phyloP scores from a whole-genome alignment of 2,888 invertebrate genomes.

The Ophion obscuratus region DNA sequence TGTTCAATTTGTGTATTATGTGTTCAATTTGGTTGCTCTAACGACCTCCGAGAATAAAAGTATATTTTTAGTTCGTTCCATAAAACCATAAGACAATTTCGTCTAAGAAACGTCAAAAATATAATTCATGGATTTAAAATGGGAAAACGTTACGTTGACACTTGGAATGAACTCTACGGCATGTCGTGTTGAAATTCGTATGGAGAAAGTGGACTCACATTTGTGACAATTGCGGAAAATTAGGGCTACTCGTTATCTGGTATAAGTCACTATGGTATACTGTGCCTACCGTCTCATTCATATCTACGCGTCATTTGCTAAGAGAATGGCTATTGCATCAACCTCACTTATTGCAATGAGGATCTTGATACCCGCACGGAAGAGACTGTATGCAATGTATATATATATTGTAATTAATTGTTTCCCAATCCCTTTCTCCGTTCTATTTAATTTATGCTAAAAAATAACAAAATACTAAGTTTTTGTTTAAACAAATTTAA shows the following conservation, averaged over 20 bases:
- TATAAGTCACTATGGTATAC: background rate
- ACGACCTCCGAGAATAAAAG: background rate
- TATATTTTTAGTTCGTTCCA: background rate
- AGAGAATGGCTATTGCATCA: conserved; percentile 59
- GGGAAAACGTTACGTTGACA: background rate
- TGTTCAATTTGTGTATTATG: background rate
- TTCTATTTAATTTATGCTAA: too few species aligned
- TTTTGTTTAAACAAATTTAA: too few species aligned
- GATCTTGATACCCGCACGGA: conserved; percentile 27
- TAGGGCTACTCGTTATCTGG: background rate
- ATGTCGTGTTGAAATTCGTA: background rate
- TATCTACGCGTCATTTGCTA: conserved; percentile 37
- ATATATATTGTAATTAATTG: background rate
- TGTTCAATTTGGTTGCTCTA: background rate
- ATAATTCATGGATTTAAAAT: background rate
- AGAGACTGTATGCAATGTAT: background rate
- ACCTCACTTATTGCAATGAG: conserved; percentile 33
- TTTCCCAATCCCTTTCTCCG: background rate
- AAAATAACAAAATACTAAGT: too few species aligned
- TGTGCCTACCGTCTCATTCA: conserved; percentile 39
- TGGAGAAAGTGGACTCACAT: conserved; percentile 32
- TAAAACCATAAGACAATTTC: background rate
- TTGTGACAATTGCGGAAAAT: conserved; percentile 38
- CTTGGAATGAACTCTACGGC: background rate
- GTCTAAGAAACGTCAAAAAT: background rate